phyloP scores from a whole-genome alignment of 2,888 invertebrate genomes.

The Rhagophthalmus giganteus region DNA sequence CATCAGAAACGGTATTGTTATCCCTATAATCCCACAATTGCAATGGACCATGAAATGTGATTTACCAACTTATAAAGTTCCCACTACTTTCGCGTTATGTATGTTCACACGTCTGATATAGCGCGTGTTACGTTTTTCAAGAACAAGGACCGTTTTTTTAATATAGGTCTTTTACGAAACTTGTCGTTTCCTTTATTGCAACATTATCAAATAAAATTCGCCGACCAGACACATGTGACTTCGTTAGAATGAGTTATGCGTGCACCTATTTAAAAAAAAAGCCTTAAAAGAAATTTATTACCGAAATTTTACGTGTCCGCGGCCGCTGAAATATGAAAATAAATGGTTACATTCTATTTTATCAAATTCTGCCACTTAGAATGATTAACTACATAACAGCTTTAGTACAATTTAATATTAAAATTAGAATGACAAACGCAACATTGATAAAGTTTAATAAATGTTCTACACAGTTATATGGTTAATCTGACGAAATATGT shows the following conservation, averaged over 20 bases:
- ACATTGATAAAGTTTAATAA: no score
- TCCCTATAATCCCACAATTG: conserved; percentile 25
- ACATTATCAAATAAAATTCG: neutral
- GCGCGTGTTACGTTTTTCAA: neutral
- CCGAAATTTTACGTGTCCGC: no score
- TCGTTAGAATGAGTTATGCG: neutral
- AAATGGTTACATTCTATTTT: neutral
- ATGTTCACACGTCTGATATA: neutral
- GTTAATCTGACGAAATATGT: no score
- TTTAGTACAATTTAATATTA: no score
- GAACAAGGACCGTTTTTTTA: neutral
- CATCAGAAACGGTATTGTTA: conserved; percentile 10
- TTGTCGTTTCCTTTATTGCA: neutral
- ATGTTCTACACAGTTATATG: no score
- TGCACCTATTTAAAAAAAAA: neutral
- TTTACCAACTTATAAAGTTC: conserved; percentile 37
- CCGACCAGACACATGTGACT: conserved; percentile 1
- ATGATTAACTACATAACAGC: neutral
- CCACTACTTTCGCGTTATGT: conserved; percentile 33
- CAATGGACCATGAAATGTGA: conserved; percentile 33
- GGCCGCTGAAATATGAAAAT: no score
- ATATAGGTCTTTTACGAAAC: neutral
- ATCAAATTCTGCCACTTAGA: neutral
- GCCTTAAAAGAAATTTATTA: no score
- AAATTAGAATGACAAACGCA: no score